Evolutionary conservation across 2,113 vertebrate genomes (phyloP).

Genomic region (Xiphias gladius): DNA sequence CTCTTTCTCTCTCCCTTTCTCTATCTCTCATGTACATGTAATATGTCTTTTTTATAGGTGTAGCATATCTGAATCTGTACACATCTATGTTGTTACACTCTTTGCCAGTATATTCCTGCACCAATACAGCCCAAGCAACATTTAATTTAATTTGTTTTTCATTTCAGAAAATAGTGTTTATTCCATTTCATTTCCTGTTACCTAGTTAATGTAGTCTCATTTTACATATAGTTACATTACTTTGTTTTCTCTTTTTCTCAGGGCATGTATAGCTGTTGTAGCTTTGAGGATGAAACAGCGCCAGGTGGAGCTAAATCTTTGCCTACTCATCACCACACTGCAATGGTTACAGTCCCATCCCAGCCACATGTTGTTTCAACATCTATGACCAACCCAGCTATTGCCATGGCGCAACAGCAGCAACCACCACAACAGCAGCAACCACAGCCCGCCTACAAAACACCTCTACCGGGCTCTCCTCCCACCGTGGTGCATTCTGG

Average conservation of each 20-base stretch:
- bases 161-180: background rate
- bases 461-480: slow-evolving; percentile 85
- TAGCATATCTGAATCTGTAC: background rate
- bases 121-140: background rate
- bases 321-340: slow-evolving; percentile 80
- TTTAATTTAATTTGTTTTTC: background rate
- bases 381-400: slow-evolving; percentile 79
- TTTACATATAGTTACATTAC: background rate
- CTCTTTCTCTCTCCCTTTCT: background rate
- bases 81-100: background rate
- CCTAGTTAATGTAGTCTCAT: background rate
- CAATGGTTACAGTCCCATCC: slow-evolving; percentile 80
- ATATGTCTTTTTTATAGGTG: background rate
- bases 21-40: slow-evolving; percentile 7
- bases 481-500: slow-evolving; percentile 87
- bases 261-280: slow-evolving; percentile 97
- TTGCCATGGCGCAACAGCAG: slow-evolving; percentile 84
- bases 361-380: slow-evolving; percentile 81
- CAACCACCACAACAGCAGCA: slow-evolving; percentile 83
- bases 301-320: slow-evolving; percentile 82
- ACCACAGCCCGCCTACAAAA: slow-evolving; percentile 83
- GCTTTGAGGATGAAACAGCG: slow-evolving; percentile 89
- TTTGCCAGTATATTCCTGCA: background rate
- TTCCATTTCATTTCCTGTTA: background rate
- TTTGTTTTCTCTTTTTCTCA: slow-evolving; percentile 62